These are phyloP conservation scores for Yponomeuta malinellus DNA, from an alignment of 2,888 invertebrate species.

Conservation along the genomic window DNA sequence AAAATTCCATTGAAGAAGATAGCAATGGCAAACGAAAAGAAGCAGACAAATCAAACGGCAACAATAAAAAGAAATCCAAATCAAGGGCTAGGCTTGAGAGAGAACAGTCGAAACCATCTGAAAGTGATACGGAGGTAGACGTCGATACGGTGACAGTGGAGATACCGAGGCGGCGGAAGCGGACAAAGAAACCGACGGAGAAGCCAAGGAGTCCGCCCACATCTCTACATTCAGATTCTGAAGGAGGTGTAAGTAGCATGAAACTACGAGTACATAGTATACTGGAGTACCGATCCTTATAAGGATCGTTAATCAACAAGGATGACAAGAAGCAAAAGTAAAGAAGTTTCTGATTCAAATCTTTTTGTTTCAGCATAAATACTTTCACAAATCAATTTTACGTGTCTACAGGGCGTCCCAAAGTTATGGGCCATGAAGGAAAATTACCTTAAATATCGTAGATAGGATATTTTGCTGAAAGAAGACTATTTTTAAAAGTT, in stretches of 20 bases:
- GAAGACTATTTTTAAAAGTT: too few species aligned
- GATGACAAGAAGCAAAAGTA: too few species aligned
- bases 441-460: too few species aligned
- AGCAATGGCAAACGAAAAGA: constrained; percentile 32
- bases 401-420: too few species aligned
- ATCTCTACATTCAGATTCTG: constrained; percentile 64
- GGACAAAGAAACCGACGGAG: constrained; percentile 59
- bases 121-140: constrained; percentile 65
- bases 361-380: too few species aligned
- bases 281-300: too few species aligned
- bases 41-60: constrained; percentile 52
- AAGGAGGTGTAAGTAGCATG: constrained; percentile 52
- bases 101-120: constrained; percentile 69
- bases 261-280: not conserved
- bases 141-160: constrained; percentile 70
- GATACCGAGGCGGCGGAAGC: constrained; percentile 64
- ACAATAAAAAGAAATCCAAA: constrained; percentile 66
- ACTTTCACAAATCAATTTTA: too few species aligned
- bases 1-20: constrained; percentile 42
- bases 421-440: too few species aligned
- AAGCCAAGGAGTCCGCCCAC: constrained; percentile 63
- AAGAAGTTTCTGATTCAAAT: too few species aligned
- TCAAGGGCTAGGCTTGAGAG: constrained; percentile 65
- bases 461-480: too few species aligned
- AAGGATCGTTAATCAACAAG: too few species aligned